Evolutionary conservation across 1,140 invertebrate genomes (phyloP), one percentile per base, ranked within the genome.

Genomic region (Drosophila serrata): DNA sequence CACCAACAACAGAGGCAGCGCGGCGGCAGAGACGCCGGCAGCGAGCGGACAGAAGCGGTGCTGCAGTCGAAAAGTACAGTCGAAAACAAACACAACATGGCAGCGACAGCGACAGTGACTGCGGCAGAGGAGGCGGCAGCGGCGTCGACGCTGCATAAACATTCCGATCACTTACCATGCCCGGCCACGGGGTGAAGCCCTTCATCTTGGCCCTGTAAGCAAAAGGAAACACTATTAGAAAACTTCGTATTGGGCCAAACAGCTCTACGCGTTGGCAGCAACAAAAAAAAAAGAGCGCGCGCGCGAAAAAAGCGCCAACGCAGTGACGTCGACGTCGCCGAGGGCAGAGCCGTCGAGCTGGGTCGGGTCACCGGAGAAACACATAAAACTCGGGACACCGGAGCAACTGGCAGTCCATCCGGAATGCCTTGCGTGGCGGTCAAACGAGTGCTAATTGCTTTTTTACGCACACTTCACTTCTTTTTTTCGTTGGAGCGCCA

Each of bases 141-240:
- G 63, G 33, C 68, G 68, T 62, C 57, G 51, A 53, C 60, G 65
- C 48, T 42, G 55, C 61, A 75, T 70, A 79, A 62, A 82, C 59
- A 69, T 76, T 80, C 62, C 53, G 65, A 65, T 92, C 82, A 95
- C 96, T 96, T 95, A 98, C 97, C 95, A 96, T 96, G 93, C 96
- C 97, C 43, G 97, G 97, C 97, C 97, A 98, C 69, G 97, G 96
- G 67, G 97, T 96, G 94, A 97, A 98, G 88, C 97, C 97, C 94
- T 98, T 98, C 97, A 98, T 98, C 95, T 98, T 98, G 22, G 97
- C 97, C 97, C 97, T 98, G 94, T 91, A 96, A 96, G 33, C 33
- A 93, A 94, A 82, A 93, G 93, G 35, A 57, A 55, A 78, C 51
- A 40, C 40, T 17, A 73, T 79, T 61, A 72, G 42, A n/a, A 39